Conservation (phyloP, 2,888 invertebrate species). For the Matsumyia berberina region DNA sequence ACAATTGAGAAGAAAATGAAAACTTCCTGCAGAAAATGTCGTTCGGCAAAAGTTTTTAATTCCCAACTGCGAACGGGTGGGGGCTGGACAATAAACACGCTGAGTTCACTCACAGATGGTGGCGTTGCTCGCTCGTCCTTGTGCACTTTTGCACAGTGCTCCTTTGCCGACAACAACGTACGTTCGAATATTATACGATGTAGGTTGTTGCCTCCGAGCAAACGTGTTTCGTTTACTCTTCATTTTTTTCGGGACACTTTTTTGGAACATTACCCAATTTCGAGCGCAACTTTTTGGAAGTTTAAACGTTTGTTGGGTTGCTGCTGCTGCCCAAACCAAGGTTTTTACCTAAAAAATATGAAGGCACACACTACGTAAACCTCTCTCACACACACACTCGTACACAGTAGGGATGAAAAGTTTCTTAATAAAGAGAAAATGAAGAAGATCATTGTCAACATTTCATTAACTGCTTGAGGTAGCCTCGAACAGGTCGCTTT, state of each 20-base stretch:
- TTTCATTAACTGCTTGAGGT: constrained; percentile 32
- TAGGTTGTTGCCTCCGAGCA: constrained; percentile 28
- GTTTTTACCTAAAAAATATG: neutral
- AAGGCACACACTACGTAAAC: neutral
- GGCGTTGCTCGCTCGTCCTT: constrained; percentile 18
- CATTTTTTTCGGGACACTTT: constrained; percentile 24
- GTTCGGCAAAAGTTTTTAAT: constrained; percentile 59
- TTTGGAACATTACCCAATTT: constrained; percentile 67
- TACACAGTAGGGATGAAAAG: constrained; percentile 8
- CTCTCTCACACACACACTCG: neutral
- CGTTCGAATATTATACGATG: neutral
- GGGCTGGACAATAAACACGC: neutral
- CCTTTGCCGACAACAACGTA: neutral
- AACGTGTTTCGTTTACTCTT: constrained; percentile 58
- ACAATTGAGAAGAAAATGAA: constrained; percentile 59
- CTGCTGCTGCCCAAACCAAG: neutral
- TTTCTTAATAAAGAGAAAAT: constrained; percentile 37
- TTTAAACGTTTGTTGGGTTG: constrained; percentile 43
- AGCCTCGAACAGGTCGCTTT: no score
- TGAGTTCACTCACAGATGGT: constrained; percentile 22
- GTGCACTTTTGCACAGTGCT: constrained; percentile 17
- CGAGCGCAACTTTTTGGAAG: constrained; percentile 53
- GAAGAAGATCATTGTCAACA: constrained; percentile 36
- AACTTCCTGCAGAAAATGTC: constrained; percentile 49
- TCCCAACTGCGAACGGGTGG: constrained; percentile 15